Evolutionary conservation across 2,113 vertebrate genomes (phyloP).

Genomic region (Sakesphorus luctuosus): DNA sequence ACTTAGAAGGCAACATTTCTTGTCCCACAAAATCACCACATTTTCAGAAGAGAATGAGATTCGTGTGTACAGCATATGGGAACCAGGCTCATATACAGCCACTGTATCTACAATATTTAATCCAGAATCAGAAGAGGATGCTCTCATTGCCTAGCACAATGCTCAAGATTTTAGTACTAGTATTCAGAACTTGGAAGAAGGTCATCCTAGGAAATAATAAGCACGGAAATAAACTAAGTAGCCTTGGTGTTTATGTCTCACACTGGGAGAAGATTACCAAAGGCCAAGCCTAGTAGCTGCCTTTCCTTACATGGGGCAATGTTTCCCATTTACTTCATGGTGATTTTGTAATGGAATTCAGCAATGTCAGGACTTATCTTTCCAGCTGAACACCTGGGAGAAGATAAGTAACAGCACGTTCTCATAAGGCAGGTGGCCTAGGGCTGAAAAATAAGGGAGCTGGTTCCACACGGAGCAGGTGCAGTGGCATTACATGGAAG

Average conservation of each 20-base stretch:
- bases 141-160: background rate
- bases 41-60: background rate
- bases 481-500: background rate
- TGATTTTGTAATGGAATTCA: background rate
- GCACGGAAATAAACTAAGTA: background rate
- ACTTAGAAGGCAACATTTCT: background rate
- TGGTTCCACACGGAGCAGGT: background rate
- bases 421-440: rapidly evolving
- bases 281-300: background rate
- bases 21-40: background rate
- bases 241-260: rapidly evolving
- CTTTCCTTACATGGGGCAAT: background rate
- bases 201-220: background rate
- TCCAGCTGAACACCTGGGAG: background rate
- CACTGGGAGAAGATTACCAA: background rate
- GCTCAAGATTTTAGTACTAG: background rate
- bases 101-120: background rate
- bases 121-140: background rate
- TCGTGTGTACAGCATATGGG: background rate
- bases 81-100: background rate
- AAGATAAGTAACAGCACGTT: background rate
- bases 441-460: background rate
- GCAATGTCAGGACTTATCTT: background rate
- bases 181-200: background rate
- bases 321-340: background rate